These are phyloP conservation scores for Andrena dorsata DNA, from an alignment of 2,888 invertebrate genomes.

Conservation along the genomic window DNA sequence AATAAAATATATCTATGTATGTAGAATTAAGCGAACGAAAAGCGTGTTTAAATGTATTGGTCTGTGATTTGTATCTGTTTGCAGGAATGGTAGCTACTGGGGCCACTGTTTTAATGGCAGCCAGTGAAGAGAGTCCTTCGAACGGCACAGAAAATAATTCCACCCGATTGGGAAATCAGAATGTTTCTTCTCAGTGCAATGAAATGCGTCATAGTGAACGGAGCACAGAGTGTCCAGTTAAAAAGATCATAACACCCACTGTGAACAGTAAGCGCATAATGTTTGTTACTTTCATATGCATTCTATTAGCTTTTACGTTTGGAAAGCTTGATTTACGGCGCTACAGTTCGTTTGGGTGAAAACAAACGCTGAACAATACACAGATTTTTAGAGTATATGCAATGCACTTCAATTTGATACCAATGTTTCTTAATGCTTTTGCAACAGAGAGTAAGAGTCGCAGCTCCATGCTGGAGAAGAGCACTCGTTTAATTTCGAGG, in stretches of 20 bases:
- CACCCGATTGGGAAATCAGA: conserved; percentile 65
- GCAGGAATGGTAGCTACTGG: conserved; percentile 80
- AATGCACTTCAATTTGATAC: conserved; percentile 41
- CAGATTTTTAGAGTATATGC: conserved; percentile 7
- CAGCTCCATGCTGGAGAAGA: conserved; percentile 74
- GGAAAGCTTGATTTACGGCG: conserved; percentile 11
- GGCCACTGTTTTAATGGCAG: conserved; percentile 77
- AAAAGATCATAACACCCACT: conserved; percentile 57
- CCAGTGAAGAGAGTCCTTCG: conserved; percentile 76
- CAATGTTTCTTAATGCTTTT: conserved; percentile 28
- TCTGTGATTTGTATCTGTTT: conserved; percentile 32
- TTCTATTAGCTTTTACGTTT: not conserved
- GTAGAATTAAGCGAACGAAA: conserved; percentile 11
- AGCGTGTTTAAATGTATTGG: not conserved
- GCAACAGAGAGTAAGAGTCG: conserved; percentile 61
- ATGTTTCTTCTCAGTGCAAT: conserved; percentile 49
- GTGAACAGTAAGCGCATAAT: conserved; percentile 56
- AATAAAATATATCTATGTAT: conserved; percentile 32
- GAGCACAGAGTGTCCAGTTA: conserved; percentile 60
- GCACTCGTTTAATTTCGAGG: conserved; percentile 84
- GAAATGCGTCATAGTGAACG: conserved; percentile 59
- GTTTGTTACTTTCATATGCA: not conserved
- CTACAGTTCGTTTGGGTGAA: conserved; percentile 7
- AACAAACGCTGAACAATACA: conserved; percentile 35
- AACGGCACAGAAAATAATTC: conserved; percentile 70